phyloP scores from a whole-genome alignment of 64 coral and sea anemone species.

The Stylophora pistillata region DNA sequence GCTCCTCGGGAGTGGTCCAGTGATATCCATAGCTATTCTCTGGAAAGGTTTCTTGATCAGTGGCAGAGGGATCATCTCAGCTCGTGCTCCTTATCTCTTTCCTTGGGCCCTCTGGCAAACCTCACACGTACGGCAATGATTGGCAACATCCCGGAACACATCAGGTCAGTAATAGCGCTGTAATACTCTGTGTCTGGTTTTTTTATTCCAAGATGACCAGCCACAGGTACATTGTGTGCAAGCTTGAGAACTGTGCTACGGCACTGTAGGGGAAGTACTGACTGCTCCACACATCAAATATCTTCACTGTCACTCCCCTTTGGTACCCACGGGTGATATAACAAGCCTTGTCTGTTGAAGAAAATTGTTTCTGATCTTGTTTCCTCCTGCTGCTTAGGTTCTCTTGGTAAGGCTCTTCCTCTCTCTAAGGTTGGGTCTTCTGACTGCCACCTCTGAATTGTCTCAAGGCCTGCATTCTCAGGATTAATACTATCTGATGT shows the following conservation, averaged over 20 bases:
- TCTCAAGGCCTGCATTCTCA: neutral
- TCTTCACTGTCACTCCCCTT: neutral
- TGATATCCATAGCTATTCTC: slow-evolving; percentile 8
- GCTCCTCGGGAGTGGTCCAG: slow-evolving; percentile 1
- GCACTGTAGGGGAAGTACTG: neutral
- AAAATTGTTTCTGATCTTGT: neutral
- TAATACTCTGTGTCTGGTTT: neutral
- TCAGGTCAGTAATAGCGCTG: neutral
- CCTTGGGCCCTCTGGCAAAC: neutral
- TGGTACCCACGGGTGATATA: neutral
- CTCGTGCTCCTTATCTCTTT: neutral
- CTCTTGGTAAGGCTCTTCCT: neutral
- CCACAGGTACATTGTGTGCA: slow-evolving; percentile 1
- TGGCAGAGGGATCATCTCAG: slow-evolving; percentile 5
- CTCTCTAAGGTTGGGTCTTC: neutral
- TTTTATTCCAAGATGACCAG: slow-evolving; percentile 16
- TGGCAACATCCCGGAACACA: neutral
- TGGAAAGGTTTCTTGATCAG: neutral
- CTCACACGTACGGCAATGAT: neutral
- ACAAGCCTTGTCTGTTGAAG: slow-evolving; percentile 3
- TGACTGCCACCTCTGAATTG: neutral
- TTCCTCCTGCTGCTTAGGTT: neutral
- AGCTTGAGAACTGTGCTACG: neutral
- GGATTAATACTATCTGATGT: neutral
- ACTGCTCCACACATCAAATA: neutral